Evolutionary conservation across 2,113 vertebrate species (phyloP), one percentile per base, ranked within the genome.

Genomic region (Brachyistius frenatus): DNA sequence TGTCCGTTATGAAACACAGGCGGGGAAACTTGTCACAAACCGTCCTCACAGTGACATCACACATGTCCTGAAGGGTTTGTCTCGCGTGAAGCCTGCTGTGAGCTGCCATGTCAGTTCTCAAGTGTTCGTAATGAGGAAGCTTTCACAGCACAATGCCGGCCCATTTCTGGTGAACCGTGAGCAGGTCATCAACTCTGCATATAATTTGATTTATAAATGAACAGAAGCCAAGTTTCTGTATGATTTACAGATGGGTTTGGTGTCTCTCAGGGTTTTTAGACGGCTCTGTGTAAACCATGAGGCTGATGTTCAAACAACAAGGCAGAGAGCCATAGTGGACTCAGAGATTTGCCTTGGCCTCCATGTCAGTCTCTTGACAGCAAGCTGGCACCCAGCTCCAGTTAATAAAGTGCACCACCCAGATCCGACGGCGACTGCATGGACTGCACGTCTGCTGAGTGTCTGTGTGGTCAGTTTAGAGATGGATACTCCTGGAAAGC

Each of bases 331-430:
- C 78, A 72, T 2, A 30, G 78, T 85, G 87, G 80, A 87, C 76
- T 81, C 80, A 33, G 71, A 82, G 85, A 80, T 87, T 85, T 82
- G 85, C 66, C 53, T 91, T 86, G 87, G 91, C 87, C 84, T 84
- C 53, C 32, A 23, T 58, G 44, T 86, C 68, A 37, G 75, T 52
- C 78, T 81, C 81, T 35, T 85, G 89, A 91, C 92, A 91, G 86
- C 81, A 60, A 86, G 75, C 89, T 90, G 89, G 88, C 88, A 87
- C 36, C 61, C 35, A 30, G 67, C 75, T 62, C 54, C 11, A 73
- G 61, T 81, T 91, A 87, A 91, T 92, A 88, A 90, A 89, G 76
- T 57, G 74, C 68, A 78, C 87, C 80, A 66, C 85, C 81, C 84
- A 80, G 56, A 73, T 81, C 70, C 53, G 77, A 46, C 77, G 72